Evolutionary conservation across 2,888 invertebrate genomes (phyloP).

Genomic region (Phortica okadai): DNA sequence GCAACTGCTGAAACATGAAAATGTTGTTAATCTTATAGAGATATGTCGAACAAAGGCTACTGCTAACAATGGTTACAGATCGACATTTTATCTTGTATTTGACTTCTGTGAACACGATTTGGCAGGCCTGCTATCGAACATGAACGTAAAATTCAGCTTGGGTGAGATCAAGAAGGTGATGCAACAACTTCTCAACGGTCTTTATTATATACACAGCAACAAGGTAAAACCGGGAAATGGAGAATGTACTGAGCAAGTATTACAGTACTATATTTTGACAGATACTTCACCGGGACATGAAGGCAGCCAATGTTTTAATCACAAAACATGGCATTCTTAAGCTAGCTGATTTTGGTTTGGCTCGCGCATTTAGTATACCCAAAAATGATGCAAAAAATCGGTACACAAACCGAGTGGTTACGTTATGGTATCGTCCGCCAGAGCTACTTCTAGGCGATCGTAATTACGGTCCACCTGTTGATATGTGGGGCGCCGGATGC

Average conservation of each 20-base stretch:
- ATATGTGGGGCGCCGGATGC: constrained; percentile 98
- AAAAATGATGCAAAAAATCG: constrained; percentile 91
- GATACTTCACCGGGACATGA: constrained; percentile 97
- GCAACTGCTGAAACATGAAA: constrained; percentile 95
- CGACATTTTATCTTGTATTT: constrained; percentile 89
- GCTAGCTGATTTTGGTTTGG: constrained; percentile 97
- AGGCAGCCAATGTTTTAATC: constrained; percentile 98
- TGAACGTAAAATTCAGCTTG: constrained; percentile 95
- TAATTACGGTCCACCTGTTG: constrained; percentile 97
- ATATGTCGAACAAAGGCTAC: constrained; percentile 95
- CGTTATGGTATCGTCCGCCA: constrained; percentile 92
- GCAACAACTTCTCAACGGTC: constrained; percentile 88
- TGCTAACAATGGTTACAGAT: constrained; percentile 75
- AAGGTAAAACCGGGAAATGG: constrained; percentile 78
- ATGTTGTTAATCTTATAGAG: constrained; percentile 97
- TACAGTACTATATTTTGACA: constrained; percentile 53
- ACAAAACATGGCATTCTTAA: constrained; percentile 96
- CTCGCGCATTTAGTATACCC: constrained; percentile 92
- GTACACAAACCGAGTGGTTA: constrained; percentile 98
- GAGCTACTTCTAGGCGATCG: constrained; percentile 84
- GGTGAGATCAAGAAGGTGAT: constrained; percentile 98
- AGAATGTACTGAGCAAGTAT: not conserved
- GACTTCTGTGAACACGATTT: constrained; percentile 99
- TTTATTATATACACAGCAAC: constrained; percentile 97
- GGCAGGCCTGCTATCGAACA: constrained; percentile 95